These are phyloP conservation scores for Xylota segnis DNA, from an alignment of 2,888 invertebrate species.

Conservation along the genomic window DNA sequence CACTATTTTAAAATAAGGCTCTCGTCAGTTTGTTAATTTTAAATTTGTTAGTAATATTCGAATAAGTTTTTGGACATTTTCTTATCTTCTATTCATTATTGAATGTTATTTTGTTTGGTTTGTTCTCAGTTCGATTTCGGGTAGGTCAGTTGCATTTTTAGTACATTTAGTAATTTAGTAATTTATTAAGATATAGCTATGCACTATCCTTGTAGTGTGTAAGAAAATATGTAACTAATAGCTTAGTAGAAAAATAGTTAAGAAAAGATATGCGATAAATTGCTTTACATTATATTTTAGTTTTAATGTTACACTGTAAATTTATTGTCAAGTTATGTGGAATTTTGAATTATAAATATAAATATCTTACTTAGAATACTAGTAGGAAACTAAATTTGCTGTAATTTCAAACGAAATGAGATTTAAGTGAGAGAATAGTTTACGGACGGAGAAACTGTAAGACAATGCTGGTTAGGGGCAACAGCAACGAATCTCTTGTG, in stretches of 20 bases:
- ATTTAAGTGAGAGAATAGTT: neutral
- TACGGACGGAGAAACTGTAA: too few species aligned
- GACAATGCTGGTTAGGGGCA: too few species aligned
- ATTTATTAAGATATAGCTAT: neutral
- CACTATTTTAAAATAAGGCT: conserved; percentile 52
- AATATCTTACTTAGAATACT: conserved; percentile 10
- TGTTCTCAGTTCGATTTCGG: neutral
- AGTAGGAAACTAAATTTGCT: neutral
- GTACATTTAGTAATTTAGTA: neutral
- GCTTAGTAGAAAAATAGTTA: neutral
- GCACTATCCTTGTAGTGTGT: neutral
- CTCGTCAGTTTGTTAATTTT: conserved; percentile 3
- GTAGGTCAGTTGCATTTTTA: conserved; percentile 16
- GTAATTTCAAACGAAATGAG: neutral
- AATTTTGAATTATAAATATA: neutral
- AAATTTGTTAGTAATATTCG: conserved; percentile 7
- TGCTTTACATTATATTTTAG: neutral
- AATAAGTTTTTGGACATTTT: conserved; percentile 13
- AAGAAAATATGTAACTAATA: neutral
- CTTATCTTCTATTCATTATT: neutral
- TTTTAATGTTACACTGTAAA: neutral
- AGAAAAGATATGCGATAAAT: conserved; percentile 15
- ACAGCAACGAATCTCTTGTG: too few species aligned
- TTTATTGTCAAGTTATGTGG: neutral
- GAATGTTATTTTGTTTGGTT: neutral